Evolutionary conservation across 2,888 invertebrate genomes (phyloP), one percentile per base, ranked within the genome.

Genomic region (Xestia rhomboidea): DNA sequence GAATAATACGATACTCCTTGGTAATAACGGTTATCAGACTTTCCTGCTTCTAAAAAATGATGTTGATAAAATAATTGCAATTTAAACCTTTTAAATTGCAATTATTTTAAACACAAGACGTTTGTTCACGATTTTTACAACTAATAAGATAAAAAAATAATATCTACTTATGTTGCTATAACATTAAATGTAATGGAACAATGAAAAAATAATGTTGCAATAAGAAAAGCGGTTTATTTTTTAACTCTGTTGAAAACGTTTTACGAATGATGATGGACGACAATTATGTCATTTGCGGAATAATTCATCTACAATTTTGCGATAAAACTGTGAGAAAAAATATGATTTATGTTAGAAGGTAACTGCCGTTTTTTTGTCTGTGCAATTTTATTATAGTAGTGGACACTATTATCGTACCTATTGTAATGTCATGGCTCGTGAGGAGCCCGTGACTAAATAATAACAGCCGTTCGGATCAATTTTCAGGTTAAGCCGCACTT

Each of bases 221-320:
- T 49, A 24, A 30, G 21, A n/a, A 64, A 68, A 44, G 15, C 60
- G 38, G 46, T 85, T 69, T 63, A 57, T 41, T 68, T 68, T 77
- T 34, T 38, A 46, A 27, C 44, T 10, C 21, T 18, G 27, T 68
- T 60, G 4, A 51, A 74, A 64, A 51, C 46, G 15, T 49, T 74
- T 30, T 46, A 15, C 15, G 24, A 21, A 60, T 38, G 46, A 75
- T 75, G 41, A 71, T 75, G 51, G 54, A 34, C 49, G n/a, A 66
- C 21, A 49, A 82, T 82, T 72, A 69, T 62, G 46, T 57, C 21
- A 67, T 76, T 86, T 64, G 1, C 67, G 21, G 24, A 46, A 60
- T 64, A 64, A 34, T 68, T 79, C 3, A 38, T 27, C 24, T 10
- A 38, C 15, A 38, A 46, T 60, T 34, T 30, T 41, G 13, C 30